Percentiles rank a stretch among this genome's conserved stretches.
These are phyloP conservation scores for Tauraco erythrolophus DNA, from an alignment of 2,113 vertebrate genomes.

Conservation along the genomic window DNA sequence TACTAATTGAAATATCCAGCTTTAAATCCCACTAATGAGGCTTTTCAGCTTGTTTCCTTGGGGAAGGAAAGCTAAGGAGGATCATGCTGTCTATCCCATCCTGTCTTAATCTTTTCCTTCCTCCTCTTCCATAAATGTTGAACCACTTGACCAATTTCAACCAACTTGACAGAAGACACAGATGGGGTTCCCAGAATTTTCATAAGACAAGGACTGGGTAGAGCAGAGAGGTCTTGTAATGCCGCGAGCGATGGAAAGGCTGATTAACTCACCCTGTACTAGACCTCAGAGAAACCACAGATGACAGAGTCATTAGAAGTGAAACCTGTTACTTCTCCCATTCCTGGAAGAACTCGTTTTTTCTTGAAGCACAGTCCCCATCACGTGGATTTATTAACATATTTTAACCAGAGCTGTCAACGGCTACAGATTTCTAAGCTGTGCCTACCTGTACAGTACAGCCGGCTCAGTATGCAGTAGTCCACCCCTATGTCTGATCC, in stretches of 20 bases:
- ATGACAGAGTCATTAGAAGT: neutral
- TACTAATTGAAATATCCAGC: neutral
- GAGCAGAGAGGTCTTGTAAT: neutral
- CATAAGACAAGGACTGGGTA: neutral
- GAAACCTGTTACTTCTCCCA: neutral
- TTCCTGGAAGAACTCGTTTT: neutral
- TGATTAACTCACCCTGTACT: neutral
- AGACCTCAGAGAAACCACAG: neutral
- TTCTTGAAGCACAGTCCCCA: neutral
- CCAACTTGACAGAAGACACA: neutral
- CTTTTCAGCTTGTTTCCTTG: neutral
- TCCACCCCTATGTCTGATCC: neutral
- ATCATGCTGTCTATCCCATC: neutral
- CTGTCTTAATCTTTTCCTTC: neutral
- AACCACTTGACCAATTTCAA: neutral
- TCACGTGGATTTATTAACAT: neutral
- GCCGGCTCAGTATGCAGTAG: neutral
- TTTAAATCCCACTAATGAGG: neutral
- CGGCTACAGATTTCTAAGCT: neutral
- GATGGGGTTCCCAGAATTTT: neutral
- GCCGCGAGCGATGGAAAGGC: accelerated
- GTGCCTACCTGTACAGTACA: neutral
- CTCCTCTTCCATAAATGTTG: neutral
- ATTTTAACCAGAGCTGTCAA: neutral
- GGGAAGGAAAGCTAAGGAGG: neutral